phyloP scores from a whole-genome alignment of 2,888 invertebrate species.

The Ectropis crepuscularia region DNA sequence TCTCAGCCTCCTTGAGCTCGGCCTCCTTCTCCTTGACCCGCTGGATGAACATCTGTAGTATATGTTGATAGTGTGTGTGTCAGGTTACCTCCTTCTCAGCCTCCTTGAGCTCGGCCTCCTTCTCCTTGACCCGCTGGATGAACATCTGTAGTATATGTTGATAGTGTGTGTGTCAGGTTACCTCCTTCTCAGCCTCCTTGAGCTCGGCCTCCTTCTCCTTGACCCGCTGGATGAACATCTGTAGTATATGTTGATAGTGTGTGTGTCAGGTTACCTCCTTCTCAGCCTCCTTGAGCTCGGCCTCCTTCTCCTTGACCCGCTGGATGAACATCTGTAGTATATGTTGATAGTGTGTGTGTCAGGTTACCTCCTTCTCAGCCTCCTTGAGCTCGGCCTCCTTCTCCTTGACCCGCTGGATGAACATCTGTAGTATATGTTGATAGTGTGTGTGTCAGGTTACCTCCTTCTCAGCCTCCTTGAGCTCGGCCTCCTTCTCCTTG shows the following conservation, averaged over 20 bases:
- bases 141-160: too few relatives aligned
- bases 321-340: conserved; percentile 99
- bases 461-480: conserved; percentile 98
- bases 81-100: conserved; percentile 98
- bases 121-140: conserved; percentile 98
- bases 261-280: too few relatives aligned
- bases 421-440: too few relatives aligned
- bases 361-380: conserved; percentile 97
- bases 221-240: conserved; percentile 98
- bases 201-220: conserved; percentile 99
- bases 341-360: too few relatives aligned
- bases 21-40: conserved; percentile 99
- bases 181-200: conserved; percentile 98
- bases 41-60: conserved; percentile 99
- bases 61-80: too few relatives aligned
- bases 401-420: conserved; percentile 98
- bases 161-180: too few relatives aligned
- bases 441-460: too few relatives aligned
- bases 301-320: conserved; percentile 98
- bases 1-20: conserved; percentile 98
- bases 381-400: conserved; percentile 99
- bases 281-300: conserved; percentile 98
- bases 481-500: conserved; percentile 98
- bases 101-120: conserved; percentile 98
- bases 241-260: too few relatives aligned